These are phyloP conservation scores for Eupithecia dodoneata DNA, from an alignment of 2,888 invertebrate species.

Conservation along the genomic window DNA sequence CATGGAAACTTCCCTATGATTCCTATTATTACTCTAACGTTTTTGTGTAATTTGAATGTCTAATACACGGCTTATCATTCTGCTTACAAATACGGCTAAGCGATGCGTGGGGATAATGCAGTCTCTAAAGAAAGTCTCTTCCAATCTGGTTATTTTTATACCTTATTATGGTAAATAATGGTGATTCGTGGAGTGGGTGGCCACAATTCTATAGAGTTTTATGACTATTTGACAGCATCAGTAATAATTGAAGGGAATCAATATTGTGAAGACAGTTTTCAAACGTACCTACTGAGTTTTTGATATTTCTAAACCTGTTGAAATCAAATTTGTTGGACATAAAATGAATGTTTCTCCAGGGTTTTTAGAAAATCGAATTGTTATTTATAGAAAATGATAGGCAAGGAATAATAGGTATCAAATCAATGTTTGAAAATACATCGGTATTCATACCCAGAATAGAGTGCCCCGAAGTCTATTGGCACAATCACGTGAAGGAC, in stretches of 20 bases:
- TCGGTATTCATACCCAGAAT: neutral
- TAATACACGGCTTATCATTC: constrained; percentile 63
- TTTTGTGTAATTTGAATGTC: constrained; percentile 79
- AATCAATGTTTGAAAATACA: neutral
- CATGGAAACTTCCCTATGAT: neutral
- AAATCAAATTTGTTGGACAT: neutral
- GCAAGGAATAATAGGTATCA: neutral
- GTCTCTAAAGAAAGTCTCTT: constrained; percentile 44
- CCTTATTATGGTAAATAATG: constrained; percentile 45
- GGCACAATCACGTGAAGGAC: neutral
- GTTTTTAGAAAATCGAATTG: neutral
- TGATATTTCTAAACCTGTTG: neutral
- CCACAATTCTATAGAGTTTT: constrained; percentile 30
- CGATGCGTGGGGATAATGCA: constrained; percentile 49
- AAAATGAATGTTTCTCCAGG: neutral
- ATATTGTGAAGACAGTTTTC: neutral
- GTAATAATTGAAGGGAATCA: constrained; percentile 18
- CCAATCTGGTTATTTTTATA: constrained; percentile 37
- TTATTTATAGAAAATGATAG: neutral
- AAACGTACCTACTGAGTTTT: neutral
- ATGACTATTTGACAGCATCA: constrained; percentile 23
- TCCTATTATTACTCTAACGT: constrained; percentile 44
- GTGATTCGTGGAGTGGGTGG: constrained; percentile 43
- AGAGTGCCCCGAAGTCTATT: neutral
- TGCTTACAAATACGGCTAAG: constrained; percentile 60